Conservation (phyloP, 2,797 vertebrate genomes). For the Pteronotus mesoamericanus region DNA sequence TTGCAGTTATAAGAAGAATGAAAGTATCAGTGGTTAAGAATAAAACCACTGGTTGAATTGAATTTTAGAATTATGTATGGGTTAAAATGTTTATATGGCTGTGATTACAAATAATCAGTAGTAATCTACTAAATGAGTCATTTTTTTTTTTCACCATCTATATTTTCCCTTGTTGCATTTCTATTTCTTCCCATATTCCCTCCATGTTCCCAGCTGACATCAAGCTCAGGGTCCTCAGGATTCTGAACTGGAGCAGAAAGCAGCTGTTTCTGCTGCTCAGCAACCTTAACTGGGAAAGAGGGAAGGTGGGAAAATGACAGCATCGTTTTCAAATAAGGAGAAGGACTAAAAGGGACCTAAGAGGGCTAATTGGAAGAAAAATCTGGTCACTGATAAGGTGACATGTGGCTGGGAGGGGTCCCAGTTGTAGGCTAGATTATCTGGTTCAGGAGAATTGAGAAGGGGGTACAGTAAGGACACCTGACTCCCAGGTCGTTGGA, state of each 20-base stretch:
- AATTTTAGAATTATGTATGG: neutral
- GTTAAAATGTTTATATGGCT: neutral
- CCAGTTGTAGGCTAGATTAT: neutral
- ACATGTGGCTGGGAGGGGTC: neutral
- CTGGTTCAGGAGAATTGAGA: neutral
- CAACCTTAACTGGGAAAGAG: neutral
- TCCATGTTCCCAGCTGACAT: too few relatives aligned
- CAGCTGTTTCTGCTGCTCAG: neutral
- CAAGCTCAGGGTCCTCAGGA: neutral
- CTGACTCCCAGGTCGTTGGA: neutral
- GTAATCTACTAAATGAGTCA: neutral
- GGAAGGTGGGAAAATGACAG: neutral
- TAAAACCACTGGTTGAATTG: neutral
- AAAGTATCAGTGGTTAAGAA: neutral
- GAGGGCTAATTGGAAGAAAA: neutral
- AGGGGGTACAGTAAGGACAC: neutral
- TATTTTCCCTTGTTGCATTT: neutral
- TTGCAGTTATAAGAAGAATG: neutral
- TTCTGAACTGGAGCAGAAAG: neutral
- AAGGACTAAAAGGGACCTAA: neutral
- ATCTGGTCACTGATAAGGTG: too few relatives aligned
- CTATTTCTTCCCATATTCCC: neutral
- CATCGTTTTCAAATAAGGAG: neutral
- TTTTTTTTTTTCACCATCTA: neutral
- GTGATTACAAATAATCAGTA: neutral